phyloP scores from a whole-genome alignment of 2,888 invertebrate genomes.

The Stenichneumon culpator region DNA sequence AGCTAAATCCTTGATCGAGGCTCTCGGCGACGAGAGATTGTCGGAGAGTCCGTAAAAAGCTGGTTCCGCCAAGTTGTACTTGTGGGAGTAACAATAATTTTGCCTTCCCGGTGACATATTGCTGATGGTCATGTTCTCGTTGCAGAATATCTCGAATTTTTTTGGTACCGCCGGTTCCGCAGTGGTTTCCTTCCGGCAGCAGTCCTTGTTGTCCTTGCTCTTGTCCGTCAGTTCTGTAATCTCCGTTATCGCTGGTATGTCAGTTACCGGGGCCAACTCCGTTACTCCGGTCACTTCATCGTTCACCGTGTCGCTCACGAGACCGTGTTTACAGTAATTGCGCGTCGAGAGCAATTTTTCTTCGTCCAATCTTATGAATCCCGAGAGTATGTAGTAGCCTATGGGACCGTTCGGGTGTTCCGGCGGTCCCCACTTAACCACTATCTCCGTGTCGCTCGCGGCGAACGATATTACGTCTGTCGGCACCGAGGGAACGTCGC shows the following conservation, averaged over 20 bases:
- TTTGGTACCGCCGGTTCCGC: constrained; percentile 65
- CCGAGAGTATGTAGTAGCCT: constrained; percentile 86
- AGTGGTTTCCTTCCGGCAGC: constrained; percentile 72
- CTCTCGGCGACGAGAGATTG: constrained; percentile 45
- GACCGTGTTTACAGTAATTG: constrained; percentile 84
- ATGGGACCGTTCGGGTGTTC: constrained; percentile 87
- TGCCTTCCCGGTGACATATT: constrained; percentile 72
- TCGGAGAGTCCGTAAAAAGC: constrained; percentile 64
- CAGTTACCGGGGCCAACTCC: constrained; percentile 63
- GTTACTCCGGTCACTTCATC: constrained; percentile 63
- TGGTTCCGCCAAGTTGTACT: constrained; percentile 67
- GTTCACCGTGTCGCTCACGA: constrained; percentile 70
- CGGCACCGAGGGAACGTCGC: constrained; percentile 82
- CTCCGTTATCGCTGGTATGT: constrained; percentile 68
- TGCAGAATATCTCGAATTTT: constrained; percentile 77
- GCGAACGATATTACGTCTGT: constrained; percentile 80
- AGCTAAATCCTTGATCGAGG: constrained; percentile 24
- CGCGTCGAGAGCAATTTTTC: constrained; percentile 77
- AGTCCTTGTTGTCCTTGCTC: background rate
- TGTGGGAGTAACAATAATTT: constrained; percentile 75
- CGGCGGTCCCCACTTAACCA: constrained; percentile 88
- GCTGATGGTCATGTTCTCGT: constrained; percentile 74
- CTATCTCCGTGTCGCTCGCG: constrained; percentile 84
- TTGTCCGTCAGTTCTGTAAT: constrained; percentile 3
- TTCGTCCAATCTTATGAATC: constrained; percentile 77